phyloP scores from a whole-genome alignment of 2,888 invertebrate species.

The Polydesmus complanatus region DNA sequence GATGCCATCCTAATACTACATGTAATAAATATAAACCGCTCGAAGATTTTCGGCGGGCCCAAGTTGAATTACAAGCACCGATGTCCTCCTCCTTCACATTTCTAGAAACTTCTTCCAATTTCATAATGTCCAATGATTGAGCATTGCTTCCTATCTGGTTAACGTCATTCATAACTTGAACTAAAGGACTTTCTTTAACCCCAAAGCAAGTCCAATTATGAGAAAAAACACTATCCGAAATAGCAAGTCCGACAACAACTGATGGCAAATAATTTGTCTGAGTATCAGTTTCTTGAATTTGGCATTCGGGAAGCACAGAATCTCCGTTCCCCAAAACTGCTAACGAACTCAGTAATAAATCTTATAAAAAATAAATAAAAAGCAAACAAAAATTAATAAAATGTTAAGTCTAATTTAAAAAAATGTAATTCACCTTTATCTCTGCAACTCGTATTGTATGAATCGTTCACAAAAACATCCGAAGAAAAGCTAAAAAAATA shows the following conservation, averaged over 20 bases:
- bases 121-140: conserved; percentile 37
- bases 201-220: not conserved
- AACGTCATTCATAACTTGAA: conserved; percentile 63
- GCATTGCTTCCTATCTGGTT: conserved; percentile 48
- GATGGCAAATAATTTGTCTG: conserved; percentile 24
- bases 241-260: conserved; percentile 28
- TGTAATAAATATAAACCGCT: conserved; percentile 2
- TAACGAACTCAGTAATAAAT: conserved; percentile 20
- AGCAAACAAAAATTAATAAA: not conserved
- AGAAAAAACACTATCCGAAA: not conserved
- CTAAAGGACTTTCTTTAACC: conserved; percentile 29
- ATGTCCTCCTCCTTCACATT: not conserved
- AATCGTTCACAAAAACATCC: too few relatives aligned
- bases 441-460: conserved; percentile 27
- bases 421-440: conserved; percentile 14
- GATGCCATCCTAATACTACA: not conserved
- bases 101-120: conserved; percentile 29
- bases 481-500: too few relatives aligned
- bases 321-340: conserved; percentile 34
- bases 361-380: conserved; percentile 1
- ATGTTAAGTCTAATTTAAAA: not conserved
- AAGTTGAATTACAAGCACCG: not conserved
- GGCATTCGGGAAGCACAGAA: conserved; percentile 15
- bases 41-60: not conserved
- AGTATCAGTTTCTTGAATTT: not conserved